These are phyloP conservation scores for Paraescarpia echinospica DNA, from an alignment of 1,140 invertebrate genomes.

Conservation along the genomic window DNA sequence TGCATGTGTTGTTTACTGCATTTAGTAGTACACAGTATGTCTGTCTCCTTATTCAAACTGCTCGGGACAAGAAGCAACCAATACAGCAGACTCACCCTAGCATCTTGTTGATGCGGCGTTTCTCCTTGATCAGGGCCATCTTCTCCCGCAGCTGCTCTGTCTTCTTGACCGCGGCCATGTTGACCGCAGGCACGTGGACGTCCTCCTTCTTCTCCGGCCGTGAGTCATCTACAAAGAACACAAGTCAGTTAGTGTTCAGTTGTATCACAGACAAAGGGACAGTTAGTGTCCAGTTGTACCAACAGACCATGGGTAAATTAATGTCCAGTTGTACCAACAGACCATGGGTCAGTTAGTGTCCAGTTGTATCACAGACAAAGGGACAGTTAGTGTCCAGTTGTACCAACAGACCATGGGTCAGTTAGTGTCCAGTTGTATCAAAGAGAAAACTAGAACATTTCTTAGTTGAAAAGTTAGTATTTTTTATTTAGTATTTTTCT, in stretches of 20 bases:
- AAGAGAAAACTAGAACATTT: background rate
- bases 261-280: background rate
- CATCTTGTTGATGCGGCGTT: slow-evolving; percentile 77
- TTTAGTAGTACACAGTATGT: background rate
- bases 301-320: no score
- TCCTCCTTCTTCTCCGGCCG: slow-evolving; percentile 65
- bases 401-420: no score
- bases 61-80: background rate
- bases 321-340: no score
- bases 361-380: background rate
- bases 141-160: slow-evolving; percentile 83
- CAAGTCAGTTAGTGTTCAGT: no score
- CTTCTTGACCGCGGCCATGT: slow-evolving; percentile 74
- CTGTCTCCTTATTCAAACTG: background rate
- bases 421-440: background rate
- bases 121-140: slow-evolving; percentile 67
- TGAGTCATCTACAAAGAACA: slow-evolving; percentile 10
- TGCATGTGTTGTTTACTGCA: background rate
- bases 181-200: slow-evolving; percentile 86
- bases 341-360: background rate
- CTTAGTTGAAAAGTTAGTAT: background rate
- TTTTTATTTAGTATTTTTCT: no score
- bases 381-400: background rate
- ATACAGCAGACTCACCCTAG: slow-evolving; percentile 55
- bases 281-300: background rate